phyloP scores from a whole-genome alignment of 2,888 invertebrate genomes.

The Caenorhabditis wallacei region DNA sequence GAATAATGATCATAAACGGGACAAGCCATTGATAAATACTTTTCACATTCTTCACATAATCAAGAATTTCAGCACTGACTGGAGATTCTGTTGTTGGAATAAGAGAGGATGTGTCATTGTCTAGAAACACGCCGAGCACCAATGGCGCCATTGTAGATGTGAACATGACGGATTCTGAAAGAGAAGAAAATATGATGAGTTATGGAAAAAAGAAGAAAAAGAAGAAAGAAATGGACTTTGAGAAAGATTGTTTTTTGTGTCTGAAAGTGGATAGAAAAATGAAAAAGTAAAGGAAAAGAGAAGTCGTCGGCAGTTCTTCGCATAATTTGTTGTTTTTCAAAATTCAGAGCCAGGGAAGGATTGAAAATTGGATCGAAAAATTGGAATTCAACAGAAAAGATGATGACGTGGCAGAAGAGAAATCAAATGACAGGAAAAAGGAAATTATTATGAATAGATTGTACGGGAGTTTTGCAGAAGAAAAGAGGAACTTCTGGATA shows the following conservation, averaged over 20 bases:
- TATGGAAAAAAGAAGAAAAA: not conserved
- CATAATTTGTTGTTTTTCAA: slow-evolving; percentile 36
- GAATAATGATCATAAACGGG: slow-evolving; percentile 78
- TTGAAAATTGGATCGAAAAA: slow-evolving; percentile 24
- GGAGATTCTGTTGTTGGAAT: slow-evolving; percentile 31
- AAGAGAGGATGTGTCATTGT: slow-evolving; percentile 36
- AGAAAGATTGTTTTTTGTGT: slow-evolving; percentile 10
- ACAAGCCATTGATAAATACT: slow-evolving; percentile 77
- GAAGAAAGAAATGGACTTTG: slow-evolving; percentile 17
- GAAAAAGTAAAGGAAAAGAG: not conserved
- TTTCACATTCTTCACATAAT: slow-evolving; percentile 57
- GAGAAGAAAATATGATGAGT: not conserved
- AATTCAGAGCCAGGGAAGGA: slow-evolving; percentile 3
- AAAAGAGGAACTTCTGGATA: not conserved
- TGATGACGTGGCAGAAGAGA: slow-evolving; percentile 16
- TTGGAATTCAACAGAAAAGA: slow-evolving; percentile 29
- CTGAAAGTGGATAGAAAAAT: not conserved
- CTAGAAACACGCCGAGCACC: slow-evolving; percentile 28
- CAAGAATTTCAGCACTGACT: slow-evolving; percentile 38
- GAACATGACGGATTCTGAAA: slow-evolving; percentile 33
- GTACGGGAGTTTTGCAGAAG: not conserved
- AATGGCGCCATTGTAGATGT: slow-evolving; percentile 47
- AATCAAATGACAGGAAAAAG: slow-evolving; percentile 4
- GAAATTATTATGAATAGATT: slow-evolving; percentile 5
- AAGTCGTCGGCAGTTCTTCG: slow-evolving; percentile 13